These are phyloP conservation scores for Dryocosmus kuriphilus DNA, from an alignment of 2,888 invertebrate genomes.

Conservation along the genomic window DNA sequence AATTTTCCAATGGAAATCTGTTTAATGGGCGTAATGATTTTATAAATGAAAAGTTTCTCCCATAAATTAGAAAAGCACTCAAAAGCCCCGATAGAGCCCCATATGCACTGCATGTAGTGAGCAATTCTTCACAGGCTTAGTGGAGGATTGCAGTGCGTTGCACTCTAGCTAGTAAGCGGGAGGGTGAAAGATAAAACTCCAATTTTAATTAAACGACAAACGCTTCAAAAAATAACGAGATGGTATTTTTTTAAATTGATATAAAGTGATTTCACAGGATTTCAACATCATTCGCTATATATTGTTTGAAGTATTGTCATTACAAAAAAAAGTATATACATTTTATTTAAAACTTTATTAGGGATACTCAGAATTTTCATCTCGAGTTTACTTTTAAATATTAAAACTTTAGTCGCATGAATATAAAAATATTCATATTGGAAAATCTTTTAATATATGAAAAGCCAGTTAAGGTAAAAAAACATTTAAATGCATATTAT, in stretches of 20 bases:
- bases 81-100: conserved; percentile 28
- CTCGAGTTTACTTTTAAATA: too few species aligned
- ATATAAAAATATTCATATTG: too few species aligned
- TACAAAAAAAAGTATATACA: too few species aligned
- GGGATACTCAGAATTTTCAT: too few species aligned
- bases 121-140: conserved; percentile 39
- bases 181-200: conserved; percentile 25
- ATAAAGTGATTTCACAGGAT: neutral
- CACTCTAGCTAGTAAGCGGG: neutral
- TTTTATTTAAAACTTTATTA: too few species aligned
- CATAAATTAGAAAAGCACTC: conserved; percentile 33
- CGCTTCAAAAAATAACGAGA: conserved; percentile 20
- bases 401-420: too few species aligned
- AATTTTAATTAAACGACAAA: conserved; percentile 30
- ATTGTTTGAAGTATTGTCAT: neutral
- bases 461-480: too few species aligned
- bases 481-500: too few species aligned
- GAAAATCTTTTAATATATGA: too few species aligned
- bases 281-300: neutral
- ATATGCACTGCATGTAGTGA: conserved; percentile 13
- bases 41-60: conserved; percentile 17
- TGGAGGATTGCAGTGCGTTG: conserved; percentile 16
- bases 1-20: conserved; percentile 14
- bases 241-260: neutral
- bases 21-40: conserved; percentile 18